Conservation (phyloP, 2,888 invertebrate species). For the Magallana nippona region DNA sequence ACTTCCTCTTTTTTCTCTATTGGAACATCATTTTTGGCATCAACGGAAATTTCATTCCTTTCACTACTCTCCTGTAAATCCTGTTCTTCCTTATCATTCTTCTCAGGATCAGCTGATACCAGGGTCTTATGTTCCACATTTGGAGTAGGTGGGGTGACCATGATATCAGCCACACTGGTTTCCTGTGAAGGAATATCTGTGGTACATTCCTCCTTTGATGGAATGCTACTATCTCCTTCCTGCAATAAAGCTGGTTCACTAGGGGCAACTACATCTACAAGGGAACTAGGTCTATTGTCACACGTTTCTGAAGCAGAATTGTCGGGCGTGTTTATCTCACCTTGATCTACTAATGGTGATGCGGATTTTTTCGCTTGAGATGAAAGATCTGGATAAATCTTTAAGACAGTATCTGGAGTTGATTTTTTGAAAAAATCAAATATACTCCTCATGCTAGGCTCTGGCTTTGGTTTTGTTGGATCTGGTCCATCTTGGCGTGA, state of each 20-base stretch:
- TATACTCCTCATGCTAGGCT: conserved; percentile 50
- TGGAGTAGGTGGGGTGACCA: conserved; percentile 41
- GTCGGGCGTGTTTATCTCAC: conserved; percentile 17
- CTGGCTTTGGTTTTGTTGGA: conserved; percentile 37
- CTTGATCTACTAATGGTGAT: conserved; percentile 15
- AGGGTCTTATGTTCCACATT: conserved; percentile 15
- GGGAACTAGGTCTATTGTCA: conserved; percentile 10
- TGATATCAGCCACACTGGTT: background rate
- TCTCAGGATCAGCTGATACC: background rate
- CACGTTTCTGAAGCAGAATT: background rate
- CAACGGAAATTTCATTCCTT: background rate
- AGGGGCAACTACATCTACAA: conserved; percentile 15
- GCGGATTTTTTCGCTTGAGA: conserved; percentile 33
- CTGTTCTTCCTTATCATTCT: background rate
- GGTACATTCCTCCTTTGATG: background rate
- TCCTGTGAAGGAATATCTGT: background rate
- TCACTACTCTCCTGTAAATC: background rate
- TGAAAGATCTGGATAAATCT: conserved; percentile 46
- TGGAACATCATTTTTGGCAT: background rate
- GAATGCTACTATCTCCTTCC: conserved; percentile 4
- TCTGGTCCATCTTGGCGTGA: conserved; percentile 26
- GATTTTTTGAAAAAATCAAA: conserved; percentile 49
- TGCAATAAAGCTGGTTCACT: background rate
- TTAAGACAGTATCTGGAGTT: conserved; percentile 40
- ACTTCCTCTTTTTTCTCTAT: background rate